Base-by-base conservation (phyloP, 2,113 vertebrate genomes). In the Ranitomeya imitator region DNA sequence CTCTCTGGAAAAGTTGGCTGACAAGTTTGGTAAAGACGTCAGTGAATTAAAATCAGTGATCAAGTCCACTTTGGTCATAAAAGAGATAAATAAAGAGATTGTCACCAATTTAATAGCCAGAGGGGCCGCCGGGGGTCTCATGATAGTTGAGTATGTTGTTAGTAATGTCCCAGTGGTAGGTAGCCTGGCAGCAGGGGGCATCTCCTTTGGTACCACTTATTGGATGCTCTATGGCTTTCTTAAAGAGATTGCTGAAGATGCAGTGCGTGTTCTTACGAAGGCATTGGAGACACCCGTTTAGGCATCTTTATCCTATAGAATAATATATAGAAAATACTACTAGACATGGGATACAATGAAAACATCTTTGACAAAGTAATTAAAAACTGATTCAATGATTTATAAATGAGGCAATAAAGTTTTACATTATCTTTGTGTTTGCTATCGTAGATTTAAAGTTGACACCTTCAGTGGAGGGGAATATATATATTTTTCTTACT, bases 41-140 rank as follows among this genome's bases (percentile, higher is more conserved):
- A n/a, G 45, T 6, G 82, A 88, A 23, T 60, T 88, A 57, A 84
- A 7, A 55, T 76, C 73, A 0, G 81, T 85, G 18, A 79, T 88
- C 14, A 79, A 85, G 59, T 79, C 81, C 23, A 23, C 71, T 3
- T 52, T 90, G 45, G 7, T 15, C 5, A 5, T 57, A 16, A 15
- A 57, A 57, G 83, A 85, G 54, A 85, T 85, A 26, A 85, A 85
- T 18, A 83, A 59, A 85, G 67, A 59, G 54, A 54, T 85, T 85
- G 52, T 51, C 19, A 5, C 18, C 31, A 83, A 9, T 14, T 63
- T 83, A 63, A 19, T 83, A 52, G 51, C 31, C 60, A 65, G 11
- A 83, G 80, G 80, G 31, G 10, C 18, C 31, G 7, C 5, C 4
- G 60, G 60, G 31, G 31, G 9, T 21, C 60, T 83, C 18, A 65